These are phyloP conservation scores for Brenthis daphne DNA, from an alignment of 2,888 invertebrate genomes.

Conservation along the genomic window DNA sequence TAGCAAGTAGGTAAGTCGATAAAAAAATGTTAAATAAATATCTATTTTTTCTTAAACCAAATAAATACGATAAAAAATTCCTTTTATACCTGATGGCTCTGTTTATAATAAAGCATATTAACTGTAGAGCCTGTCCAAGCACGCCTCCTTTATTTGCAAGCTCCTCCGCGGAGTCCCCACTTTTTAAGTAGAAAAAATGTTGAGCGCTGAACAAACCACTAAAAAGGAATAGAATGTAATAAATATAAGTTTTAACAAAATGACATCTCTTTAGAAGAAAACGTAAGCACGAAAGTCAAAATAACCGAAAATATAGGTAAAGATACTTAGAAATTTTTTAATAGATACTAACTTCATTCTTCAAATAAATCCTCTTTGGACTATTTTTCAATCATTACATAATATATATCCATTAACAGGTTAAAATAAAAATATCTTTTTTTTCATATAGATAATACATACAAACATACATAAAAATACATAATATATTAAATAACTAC, in stretches of 20 bases:
- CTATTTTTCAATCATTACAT: too few relatives aligned
- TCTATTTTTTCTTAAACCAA: not conserved
- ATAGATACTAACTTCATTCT: too few relatives aligned
- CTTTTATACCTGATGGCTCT: conserved; percentile 80
- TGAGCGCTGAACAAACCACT: conserved; percentile 84
- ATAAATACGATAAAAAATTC: not conserved
- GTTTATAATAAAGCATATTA: conserved; percentile 76
- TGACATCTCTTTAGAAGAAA: not conserved
- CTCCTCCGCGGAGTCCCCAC: conserved; percentile 72
- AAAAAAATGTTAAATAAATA: too few relatives aligned
- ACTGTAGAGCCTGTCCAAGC: conserved; percentile 76
- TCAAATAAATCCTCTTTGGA: too few relatives aligned
- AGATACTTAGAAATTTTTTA: too few relatives aligned
- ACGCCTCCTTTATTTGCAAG: conserved; percentile 67
- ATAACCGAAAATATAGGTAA: too few relatives aligned
- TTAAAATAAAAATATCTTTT: too few relatives aligned
- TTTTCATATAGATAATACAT: too few relatives aligned
- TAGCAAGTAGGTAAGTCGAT: too few relatives aligned
- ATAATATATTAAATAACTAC: too few relatives aligned
- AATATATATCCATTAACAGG: too few relatives aligned
- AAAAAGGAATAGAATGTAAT: conserved; percentile 40
- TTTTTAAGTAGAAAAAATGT: conserved; percentile 82
- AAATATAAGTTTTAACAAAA: not conserved
- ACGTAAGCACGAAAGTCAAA: not conserved
- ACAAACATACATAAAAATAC: too few relatives aligned